These are phyloP conservation scores for Microplitis manilae DNA, from an alignment of 2,888 invertebrate genomes.

Conservation along the genomic window DNA sequence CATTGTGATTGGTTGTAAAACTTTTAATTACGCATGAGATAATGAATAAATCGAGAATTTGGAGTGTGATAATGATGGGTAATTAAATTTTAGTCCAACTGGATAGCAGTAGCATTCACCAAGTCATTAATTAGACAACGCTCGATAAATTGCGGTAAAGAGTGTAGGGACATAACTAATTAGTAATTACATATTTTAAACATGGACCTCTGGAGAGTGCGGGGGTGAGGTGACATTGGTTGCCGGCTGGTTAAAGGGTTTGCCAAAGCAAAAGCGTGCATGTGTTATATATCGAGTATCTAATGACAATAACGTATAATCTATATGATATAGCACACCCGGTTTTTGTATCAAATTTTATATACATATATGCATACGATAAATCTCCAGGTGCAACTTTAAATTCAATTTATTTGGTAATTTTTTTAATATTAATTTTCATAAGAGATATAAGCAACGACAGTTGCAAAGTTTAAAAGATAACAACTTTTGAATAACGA, in stretches of 20 bases:
- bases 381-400: background rate
- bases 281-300: background rate
- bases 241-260: conserved; percentile 29
- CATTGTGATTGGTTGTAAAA: background rate
- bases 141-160: conserved; percentile 53
- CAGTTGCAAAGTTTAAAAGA: too few relatives aligned
- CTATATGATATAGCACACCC: background rate
- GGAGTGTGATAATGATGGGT: conserved; percentile 15
- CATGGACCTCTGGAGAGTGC: conserved; percentile 1
- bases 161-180: conserved; percentile 48
- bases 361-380: background rate
- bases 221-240: conserved; percentile 19
- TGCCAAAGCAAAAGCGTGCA: conserved; percentile 20
- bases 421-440: background rate
- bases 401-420: background rate
- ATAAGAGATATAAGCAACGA: too few relatives aligned
- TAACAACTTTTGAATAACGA: too few relatives aligned
- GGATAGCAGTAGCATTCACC: background rate
- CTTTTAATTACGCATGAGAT: conserved; percentile 19
- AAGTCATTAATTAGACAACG: conserved; percentile 55
- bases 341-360: background rate
- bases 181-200: conserved; percentile 50
- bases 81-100: conserved; percentile 28
- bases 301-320: background rate
- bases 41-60: conserved; percentile 23